Percentiles rank a stretch among this genome's conserved stretches.
Evolutionary conservation across 2,797 vertebrate genomes (phyloP).

Genomic region (Emydoidea blandingii): DNA sequence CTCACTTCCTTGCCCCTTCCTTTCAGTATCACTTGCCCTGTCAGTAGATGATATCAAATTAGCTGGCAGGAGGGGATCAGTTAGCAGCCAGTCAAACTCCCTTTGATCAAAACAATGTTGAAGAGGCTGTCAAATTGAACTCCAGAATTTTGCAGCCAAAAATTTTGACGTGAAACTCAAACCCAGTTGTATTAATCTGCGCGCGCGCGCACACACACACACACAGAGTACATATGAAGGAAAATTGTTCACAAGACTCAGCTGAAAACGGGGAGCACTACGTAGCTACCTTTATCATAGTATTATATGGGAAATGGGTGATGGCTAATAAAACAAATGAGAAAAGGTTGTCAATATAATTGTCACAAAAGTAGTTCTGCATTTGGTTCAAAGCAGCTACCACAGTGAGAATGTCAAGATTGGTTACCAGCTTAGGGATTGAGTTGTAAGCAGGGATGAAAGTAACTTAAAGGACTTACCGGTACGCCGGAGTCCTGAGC

Average conservation of each 20-base stretch:
- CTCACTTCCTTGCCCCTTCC: neutral
- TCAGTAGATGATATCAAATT: neutral
- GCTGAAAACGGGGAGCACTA: neutral
- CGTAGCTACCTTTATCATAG: neutral
- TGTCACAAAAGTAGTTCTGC: neutral
- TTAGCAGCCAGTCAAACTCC: neutral
- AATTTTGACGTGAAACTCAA: neutral
- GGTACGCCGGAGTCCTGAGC: too few relatives aligned
- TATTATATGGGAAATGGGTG: neutral
- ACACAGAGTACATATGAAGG: neutral
- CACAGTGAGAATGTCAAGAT: neutral
- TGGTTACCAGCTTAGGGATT: neutral
- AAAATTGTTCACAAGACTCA: neutral
- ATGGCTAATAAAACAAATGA: neutral
- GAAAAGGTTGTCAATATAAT: neutral
- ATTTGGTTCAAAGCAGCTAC: neutral
- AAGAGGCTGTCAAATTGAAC: neutral
- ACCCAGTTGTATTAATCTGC: neutral
- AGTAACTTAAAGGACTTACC: too few relatives aligned
- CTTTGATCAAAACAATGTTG: neutral
- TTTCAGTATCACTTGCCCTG: neutral
- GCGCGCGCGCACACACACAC: too few relatives aligned
- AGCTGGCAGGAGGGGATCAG: neutral
- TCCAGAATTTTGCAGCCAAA: neutral
- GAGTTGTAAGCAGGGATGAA: neutral